Base-by-base conservation (phyloP, 2,888 invertebrate species). In the Pseudococcus viburni region DNA sequence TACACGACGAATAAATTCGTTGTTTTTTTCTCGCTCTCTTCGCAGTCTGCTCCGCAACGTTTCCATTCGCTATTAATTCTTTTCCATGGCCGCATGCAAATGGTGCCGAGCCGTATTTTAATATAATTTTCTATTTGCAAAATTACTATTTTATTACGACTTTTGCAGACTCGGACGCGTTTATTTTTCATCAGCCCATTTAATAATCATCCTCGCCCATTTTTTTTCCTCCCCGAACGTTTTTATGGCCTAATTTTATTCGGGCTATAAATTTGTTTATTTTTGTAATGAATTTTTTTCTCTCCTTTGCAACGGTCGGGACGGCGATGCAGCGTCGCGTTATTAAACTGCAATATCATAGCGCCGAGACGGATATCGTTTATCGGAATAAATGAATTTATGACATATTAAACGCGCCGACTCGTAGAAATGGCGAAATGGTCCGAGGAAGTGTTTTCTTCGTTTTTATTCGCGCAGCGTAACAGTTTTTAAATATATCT, bases 121-220 rank as follows among this genome's bases (percentile, higher is more conserved):
- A 80, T 80, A 80, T 80, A 80, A 80, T 80, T 80, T 80, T 80
- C 80, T 80, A 80, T 80, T 80, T 42, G 80, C 42, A 33, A 80
- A 80, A 80, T 80, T 80, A 80, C 80, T 80, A 42, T 80, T 80
- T 80, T 80, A 80, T 80, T 80, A 80, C 80, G 42, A 42, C 42
- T 42, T 42, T 80, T 9, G 33, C 12, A 15, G 12, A 33, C 33
- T 33, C 11, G n/a, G 19, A 42, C 46, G 80, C 80, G 42, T 42
- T 80, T 80, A 80, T 80, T 80, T 80, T 80, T 42, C 80, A 80
- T 80, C 80, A 80, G 42, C 39, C 80, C 80, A 80, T 80, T 80
- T 42, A 80, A 80, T 42, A 80, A 22, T 80, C 80, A 42, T 80
- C 80, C 26, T 42, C 33, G 80, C 33, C 42, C 80, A 42, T 39